Percentiles rank a stretch among this genome's conserved stretches.
Evolutionary conservation across 1,140 invertebrate genomes (phyloP).

Genomic region (Rhysida immarginata): DNA sequence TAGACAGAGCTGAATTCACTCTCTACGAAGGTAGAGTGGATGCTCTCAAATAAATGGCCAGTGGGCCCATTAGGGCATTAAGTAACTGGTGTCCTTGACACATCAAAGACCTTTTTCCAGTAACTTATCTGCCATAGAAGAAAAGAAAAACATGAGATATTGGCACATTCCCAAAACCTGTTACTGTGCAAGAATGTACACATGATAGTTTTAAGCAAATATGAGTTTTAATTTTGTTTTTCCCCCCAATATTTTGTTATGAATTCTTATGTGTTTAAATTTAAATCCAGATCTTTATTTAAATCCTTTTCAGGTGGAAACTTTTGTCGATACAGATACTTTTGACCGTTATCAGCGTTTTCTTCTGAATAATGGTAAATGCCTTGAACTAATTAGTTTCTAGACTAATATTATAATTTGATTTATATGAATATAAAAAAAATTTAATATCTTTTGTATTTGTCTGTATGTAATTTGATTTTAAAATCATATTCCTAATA

Average conservation of each 20-base stretch:
- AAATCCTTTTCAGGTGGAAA: constrained; percentile 1
- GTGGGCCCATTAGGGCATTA: too few species aligned
- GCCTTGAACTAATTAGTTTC: not conserved
- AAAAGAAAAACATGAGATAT: not conserved
- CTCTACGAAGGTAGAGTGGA: too few species aligned
- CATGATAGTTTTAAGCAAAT: not conserved
- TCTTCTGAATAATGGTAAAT: constrained; percentile 5
- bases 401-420: not conserved
- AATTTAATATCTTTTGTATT: not conserved
- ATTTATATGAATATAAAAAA: not conserved
- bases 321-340: not conserved
- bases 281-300: not conserved
- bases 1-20: too few species aligned
- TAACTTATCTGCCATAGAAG: too few species aligned
- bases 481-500: not conserved
- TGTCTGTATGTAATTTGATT: not conserved
- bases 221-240: not conserved
- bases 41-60: too few species aligned
- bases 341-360: not conserved
- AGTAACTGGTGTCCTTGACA: too few species aligned
- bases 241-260: not conserved
- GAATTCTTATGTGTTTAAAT: not conserved
- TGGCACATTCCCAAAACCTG: not conserved
- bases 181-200: not conserved
- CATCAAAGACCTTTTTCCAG: too few species aligned